Conservation (phyloP, 2,113 vertebrate genomes). For the Embiotoca jacksoni region DNA sequence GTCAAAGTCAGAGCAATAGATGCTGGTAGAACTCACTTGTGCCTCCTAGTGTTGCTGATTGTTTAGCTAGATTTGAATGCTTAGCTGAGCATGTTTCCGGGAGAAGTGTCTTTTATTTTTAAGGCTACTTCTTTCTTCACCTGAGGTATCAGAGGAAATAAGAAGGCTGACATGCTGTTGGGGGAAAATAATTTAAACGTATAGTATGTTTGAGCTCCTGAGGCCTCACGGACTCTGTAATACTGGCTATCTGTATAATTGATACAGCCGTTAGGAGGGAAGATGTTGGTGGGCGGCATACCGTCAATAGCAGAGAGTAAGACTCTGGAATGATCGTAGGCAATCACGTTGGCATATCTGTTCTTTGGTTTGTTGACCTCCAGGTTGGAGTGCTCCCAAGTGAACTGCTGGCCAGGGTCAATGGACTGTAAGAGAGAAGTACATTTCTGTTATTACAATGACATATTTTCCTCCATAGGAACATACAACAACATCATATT, state of each 20-base stretch:
- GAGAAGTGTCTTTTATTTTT: conserved; percentile 28
- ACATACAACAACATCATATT: not conserved
- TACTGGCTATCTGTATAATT: conserved; percentile 18
- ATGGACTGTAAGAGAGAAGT: conserved; percentile 89
- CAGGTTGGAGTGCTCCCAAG: conserved; percentile 98
- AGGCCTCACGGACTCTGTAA: conserved; percentile 19
- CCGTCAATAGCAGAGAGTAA: conserved; percentile 96
- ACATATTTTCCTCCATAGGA: not conserved
- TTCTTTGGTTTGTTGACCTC: conserved; percentile 99
- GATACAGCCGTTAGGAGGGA: conserved; percentile 25
- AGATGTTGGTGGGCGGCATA: conserved; percentile 78
- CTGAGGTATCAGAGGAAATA: conserved; percentile 36
- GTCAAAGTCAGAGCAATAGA: conserved; percentile 4
- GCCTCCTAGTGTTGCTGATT: conserved; percentile 6
- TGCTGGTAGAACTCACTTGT: not conserved
- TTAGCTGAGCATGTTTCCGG: not conserved
- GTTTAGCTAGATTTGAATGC: conserved; percentile 9
- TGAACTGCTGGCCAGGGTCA: conserved; percentile 98
- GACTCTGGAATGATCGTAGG: conserved; percentile 97
- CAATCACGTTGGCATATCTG: conserved; percentile 98
- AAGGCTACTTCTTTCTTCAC: conserved; percentile 22
- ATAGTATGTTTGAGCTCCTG: conserved; percentile 20
- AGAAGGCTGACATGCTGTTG: conserved; percentile 2
- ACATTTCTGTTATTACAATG: conserved; percentile 32
- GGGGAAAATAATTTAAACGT: conserved; percentile 29